Evolutionary conservation across 2,113 vertebrate genomes (phyloP), one percentile per base, ranked within the genome.

Genomic region (Hypocryptadius cinnamomeus): DNA sequence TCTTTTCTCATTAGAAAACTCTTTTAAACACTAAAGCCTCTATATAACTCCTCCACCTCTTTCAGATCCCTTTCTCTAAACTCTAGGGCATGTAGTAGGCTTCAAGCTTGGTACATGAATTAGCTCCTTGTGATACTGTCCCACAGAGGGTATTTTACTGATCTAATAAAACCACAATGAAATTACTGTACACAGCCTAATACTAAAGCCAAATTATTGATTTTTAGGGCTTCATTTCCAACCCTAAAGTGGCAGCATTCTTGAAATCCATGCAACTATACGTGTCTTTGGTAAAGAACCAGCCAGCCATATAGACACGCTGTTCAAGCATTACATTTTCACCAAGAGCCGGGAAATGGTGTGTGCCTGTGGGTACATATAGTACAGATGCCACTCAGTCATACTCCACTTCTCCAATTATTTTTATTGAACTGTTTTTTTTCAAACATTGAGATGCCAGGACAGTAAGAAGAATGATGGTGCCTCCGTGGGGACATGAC

Each of bases 101-200:
- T 95, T 94, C 68, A 89, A 81, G 50, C 22, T 93, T 66, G 72
- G 47, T 91, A 78, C 79, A 80, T 93, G 81, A 94, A 95, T 93
- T 92, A 88, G 69, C 74, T 97, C 82, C 87, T 95, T 91, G 87
- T 94, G 85, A 79, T 87, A 66, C 21, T 85, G 63, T 95, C 84
- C 94, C 85, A 79, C 73, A 64, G 94, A 33, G 61, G 79, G 60
- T 85, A 85, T 92, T 97, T 94, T 96, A 97, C 88, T 59, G 93
- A 90, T 94, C 86, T 79, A 93, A 90, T 97, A 96, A 97, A 97
- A 96, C 90, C 72, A 92, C 92, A 97, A 87, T 59, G 94, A 97
- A 97, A 97, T 96, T 88, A 92, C 74, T 91, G 77, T 95, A 96
- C 87, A 96, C 40, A 71, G 82, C 79, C 76, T 90, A 76, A 96